Base-by-base conservation (phyloP, 2,113 vertebrate genomes). In the Mormyrus iriodes region DNA sequence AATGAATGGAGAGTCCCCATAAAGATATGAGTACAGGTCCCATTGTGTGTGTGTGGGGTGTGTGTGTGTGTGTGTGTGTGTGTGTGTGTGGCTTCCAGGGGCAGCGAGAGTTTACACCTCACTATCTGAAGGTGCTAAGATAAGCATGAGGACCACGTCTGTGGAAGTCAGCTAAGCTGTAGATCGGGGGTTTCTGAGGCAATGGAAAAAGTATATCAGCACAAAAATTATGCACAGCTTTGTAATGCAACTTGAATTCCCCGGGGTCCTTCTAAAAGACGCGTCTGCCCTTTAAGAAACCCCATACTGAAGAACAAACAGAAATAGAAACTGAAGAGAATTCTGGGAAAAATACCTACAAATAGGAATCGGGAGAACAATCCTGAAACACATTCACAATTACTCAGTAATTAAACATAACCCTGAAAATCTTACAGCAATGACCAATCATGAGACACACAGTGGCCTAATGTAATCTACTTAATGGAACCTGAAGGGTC, bases 341-440 rank as follows among this genome's bases (percentile, higher is more conserved):
- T 79, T 42, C 73, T 79, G 73, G 35, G 31, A 48, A 48, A 46
- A 24, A 48, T n/a, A 12, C 42, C 82, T 48, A 84, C 82, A 84
- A 24, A 5, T 27, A 58, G 27, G 15, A 24, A 51, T 27, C 21
- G 7, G 90, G 21, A 55, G 3, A 65, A 69, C 39, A 48, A 88
- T 46, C 51, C 46, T 27, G 51, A 73, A 89, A 83, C 49, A 44
- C 46, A 12, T 27, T 48, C 53, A 69, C 24, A 10, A 61, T 86
- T 86, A 69, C 65, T 79, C 51, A 27, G 61, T 82, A 48, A 88
- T 79, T 85, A 86, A 58, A 65, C 6, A 1, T 84, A 85, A 89
- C 58, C 53, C 88, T 51, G 17, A 44, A n/a, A 51, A 49, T 44
- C 84, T 83, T 39, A 15, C 19, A 51, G 46, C 85, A 44, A n/a